These are phyloP conservation scores for Calyptomena viridis DNA, from an alignment of 2,113 vertebrate species.

Conservation along the genomic window DNA sequence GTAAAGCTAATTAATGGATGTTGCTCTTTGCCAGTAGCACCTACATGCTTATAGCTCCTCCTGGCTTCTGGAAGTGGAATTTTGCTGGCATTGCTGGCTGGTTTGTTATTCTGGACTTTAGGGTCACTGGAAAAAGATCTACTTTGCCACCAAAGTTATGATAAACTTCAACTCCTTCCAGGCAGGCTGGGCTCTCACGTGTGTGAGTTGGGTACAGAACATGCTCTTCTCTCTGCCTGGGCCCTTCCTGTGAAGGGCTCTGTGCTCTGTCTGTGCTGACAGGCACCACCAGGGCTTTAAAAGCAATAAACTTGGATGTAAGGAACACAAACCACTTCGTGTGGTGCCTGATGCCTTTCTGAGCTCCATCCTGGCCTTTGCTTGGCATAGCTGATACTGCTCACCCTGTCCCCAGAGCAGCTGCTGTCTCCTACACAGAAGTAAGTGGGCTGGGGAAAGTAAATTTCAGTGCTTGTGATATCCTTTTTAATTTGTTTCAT, in stretches of 20 bases:
- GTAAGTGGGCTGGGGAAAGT: not conserved
- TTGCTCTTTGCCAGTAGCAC: not conserved
- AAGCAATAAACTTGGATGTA: not conserved
- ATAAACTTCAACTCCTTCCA: not conserved
- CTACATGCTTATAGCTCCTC: constrained; percentile 40
- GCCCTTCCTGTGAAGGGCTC: not conserved
- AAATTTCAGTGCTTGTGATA: not conserved
- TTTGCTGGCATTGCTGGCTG: not conserved
- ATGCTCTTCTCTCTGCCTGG: not conserved
- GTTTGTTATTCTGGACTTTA: not conserved
- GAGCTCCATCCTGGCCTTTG: not conserved
- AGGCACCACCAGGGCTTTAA: not conserved
- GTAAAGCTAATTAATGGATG: not conserved
- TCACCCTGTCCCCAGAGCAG: not conserved
- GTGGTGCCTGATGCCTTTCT: not conserved
- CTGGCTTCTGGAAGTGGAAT: constrained; percentile 44
- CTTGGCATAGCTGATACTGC: not conserved
- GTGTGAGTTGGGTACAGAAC: not conserved
- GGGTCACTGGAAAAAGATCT: not conserved
- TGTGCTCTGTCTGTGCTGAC: not conserved
- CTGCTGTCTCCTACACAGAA: not conserved
- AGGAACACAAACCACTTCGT: not conserved
- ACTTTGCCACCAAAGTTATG: not conserved
- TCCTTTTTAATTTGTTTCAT: not conserved
- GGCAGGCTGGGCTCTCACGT: not conserved